Evolutionary conservation across 53 echinoderm and acorn worm species (phyloP).

Genomic region (Apostichopus leukothele): DNA sequence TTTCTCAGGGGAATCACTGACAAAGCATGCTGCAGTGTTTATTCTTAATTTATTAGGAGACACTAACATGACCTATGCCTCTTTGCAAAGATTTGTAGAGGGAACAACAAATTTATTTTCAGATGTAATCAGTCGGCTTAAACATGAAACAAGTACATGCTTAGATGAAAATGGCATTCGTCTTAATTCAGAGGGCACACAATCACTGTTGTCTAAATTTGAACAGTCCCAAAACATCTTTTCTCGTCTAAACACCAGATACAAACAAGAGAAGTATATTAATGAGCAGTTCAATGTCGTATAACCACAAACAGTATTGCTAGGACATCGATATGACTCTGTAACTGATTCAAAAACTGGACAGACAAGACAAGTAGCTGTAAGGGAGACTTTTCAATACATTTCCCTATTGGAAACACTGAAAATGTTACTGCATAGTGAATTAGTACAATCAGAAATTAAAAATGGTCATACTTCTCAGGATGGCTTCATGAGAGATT

Average conservation of each 20-base stretch:
- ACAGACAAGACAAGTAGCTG: neutral
- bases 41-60: neutral
- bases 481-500: conserved; percentile 25
- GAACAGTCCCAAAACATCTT: no score
- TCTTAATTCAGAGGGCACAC: no score
- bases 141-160: no score
- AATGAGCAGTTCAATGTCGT: neutral
- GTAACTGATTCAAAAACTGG: neutral
- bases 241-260: neutral
- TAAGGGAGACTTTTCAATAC: conserved; percentile 22
- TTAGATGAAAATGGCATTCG: no score
- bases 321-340: neutral
- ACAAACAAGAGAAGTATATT: neutral
- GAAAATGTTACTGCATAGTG: neutral
- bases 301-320: neutral
- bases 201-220: no score
- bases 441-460: neutral
- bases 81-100: neutral
- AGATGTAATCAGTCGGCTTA: neutral
- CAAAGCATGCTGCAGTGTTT: neutral
- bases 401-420: neutral
- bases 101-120: neutral
- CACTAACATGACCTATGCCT: neutral
- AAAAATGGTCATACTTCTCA: neutral
- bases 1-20: neutral